Percentiles rank a stretch among this genome's conserved stretches.
Evolutionary conservation across 2,888 invertebrate species (phyloP).

Genomic region (Melieria crassipennis): DNA sequence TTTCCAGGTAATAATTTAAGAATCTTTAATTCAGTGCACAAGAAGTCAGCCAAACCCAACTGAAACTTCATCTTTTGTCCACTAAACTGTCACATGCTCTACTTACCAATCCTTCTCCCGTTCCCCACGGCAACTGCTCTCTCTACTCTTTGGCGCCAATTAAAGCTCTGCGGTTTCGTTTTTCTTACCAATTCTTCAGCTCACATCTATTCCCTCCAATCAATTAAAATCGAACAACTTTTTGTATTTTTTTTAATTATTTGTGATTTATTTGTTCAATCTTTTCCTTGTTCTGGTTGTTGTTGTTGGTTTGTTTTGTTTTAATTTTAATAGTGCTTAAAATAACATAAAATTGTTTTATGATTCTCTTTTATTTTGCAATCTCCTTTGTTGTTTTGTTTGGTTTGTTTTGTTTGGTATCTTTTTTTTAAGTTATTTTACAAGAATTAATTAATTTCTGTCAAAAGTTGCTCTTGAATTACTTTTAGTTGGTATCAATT

Average conservation of each 20-base stretch:
- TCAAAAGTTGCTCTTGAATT: not conserved
- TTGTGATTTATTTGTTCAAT: constrained; percentile 24
- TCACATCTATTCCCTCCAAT: not conserved
- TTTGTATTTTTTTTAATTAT: constrained; percentile 12
- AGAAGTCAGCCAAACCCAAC: not conserved
- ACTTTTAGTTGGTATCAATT: not conserved
- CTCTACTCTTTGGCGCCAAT: not conserved
- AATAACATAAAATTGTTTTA: constrained; percentile 25
- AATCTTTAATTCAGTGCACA: not conserved
- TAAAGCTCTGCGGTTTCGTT: too few relatives aligned
- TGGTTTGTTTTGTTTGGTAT: constrained; percentile 4
- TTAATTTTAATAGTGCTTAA: constrained; percentile 28
- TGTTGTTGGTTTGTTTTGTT: constrained; percentile 37
- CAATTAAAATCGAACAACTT: not conserved
- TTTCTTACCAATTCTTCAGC: too few relatives aligned
- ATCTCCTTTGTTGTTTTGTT: constrained; percentile 1
- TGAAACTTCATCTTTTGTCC: not conserved
- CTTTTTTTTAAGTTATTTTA: constrained; percentile 7
- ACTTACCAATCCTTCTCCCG: not conserved
- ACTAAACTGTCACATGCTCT: not conserved
- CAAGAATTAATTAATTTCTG: constrained; percentile 17
- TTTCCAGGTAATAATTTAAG: too few relatives aligned
- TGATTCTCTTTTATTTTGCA: constrained; percentile 4
- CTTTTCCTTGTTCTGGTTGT: constrained; percentile 35
- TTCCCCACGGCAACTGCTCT: not conserved